A percentile compares a stretch with the other conserved stretches of the same genome.
These are phyloP conservation scores for Drosophila kanapiae DNA, from an alignment of 1,140 invertebrate species.

Conservation along the genomic window DNA sequence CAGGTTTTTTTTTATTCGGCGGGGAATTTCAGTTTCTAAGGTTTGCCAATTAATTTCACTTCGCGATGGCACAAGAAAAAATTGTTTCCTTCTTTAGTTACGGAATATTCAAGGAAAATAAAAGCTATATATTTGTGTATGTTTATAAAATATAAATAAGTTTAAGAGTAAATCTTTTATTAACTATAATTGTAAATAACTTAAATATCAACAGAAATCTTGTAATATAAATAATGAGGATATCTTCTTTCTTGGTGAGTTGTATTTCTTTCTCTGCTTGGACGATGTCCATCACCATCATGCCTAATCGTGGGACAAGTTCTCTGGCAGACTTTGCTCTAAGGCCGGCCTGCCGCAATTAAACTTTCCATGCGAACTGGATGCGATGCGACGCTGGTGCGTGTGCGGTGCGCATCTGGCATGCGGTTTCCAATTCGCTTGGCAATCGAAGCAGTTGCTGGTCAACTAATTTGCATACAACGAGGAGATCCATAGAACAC, in stretches of 20 bases:
- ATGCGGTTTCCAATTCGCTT: constrained; percentile 78
- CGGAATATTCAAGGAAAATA: not conserved
- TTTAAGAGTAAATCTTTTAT: too few relatives aligned
- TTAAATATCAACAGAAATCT: too few relatives aligned
- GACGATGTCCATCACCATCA: constrained; percentile 18
- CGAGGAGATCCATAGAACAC: constrained; percentile 60
- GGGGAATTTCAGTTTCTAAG: not conserved
- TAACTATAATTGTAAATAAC: too few relatives aligned
- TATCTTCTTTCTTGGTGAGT: too few relatives aligned
- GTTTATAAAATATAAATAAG: too few relatives aligned
- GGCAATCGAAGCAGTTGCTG: constrained; percentile 66
- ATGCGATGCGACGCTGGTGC: constrained; percentile 52
- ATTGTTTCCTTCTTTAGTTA: not conserved
- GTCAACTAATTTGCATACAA: constrained; percentile 54
- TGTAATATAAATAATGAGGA: too few relatives aligned
- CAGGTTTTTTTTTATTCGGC: constrained; percentile 2
- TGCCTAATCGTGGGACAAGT: constrained; percentile 49
- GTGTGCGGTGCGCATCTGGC: constrained; percentile 48
- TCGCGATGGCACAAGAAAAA: not conserved
- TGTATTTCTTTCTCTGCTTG: not conserved
- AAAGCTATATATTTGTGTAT: too few relatives aligned
- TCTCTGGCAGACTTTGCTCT: constrained; percentile 35
- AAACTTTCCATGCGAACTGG: constrained; percentile 71
- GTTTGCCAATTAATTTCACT: constrained; percentile 25
- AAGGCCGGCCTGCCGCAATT: constrained; percentile 12